These are phyloP conservation scores for Melikaiella ostensackeni DNA, from an alignment of 2,888 invertebrate genomes.

Conservation along the genomic window DNA sequence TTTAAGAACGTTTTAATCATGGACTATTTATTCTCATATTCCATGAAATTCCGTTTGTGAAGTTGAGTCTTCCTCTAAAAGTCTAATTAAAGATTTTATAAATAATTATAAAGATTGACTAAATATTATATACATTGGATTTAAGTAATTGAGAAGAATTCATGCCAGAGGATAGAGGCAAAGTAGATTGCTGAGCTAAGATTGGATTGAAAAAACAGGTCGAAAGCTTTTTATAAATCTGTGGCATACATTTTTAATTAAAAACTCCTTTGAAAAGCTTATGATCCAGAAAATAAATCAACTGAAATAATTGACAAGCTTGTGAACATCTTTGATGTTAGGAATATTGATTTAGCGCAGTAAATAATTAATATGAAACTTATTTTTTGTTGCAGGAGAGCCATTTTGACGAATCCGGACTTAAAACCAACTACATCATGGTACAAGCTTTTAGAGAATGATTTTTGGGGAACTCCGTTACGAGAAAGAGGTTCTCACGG, in stretches of 20 bases:
- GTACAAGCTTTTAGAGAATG: conserved; percentile 90
- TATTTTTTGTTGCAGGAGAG: conserved; percentile 84
- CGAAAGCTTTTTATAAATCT: neutral
- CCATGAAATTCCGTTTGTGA: too few species aligned
- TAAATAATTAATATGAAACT: neutral
- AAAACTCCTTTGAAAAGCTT: neutral
- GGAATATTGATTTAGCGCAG: neutral
- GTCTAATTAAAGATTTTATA: too few species aligned
- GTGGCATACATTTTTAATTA: neutral
- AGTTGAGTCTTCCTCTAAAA: neutral
- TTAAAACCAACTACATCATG: conserved; percentile 91
- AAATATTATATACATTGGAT: neutral
- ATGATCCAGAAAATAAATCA: neutral
- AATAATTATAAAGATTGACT: too few species aligned
- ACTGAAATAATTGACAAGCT: neutral
- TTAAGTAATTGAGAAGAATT: neutral
- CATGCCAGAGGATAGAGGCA: neutral
- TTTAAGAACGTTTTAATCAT: neutral
- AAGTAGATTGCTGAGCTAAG: neutral
- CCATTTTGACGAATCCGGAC: conserved; percentile 96
- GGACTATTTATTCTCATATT: neutral
- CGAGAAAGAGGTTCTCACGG: conserved; percentile 96
- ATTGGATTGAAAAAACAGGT: neutral
- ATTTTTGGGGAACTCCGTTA: conserved; percentile 99
- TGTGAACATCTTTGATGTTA: neutral